Evolutionary conservation across 2,888 invertebrate species (phyloP).

Genomic region (Cryptosula pallasiana): DNA sequence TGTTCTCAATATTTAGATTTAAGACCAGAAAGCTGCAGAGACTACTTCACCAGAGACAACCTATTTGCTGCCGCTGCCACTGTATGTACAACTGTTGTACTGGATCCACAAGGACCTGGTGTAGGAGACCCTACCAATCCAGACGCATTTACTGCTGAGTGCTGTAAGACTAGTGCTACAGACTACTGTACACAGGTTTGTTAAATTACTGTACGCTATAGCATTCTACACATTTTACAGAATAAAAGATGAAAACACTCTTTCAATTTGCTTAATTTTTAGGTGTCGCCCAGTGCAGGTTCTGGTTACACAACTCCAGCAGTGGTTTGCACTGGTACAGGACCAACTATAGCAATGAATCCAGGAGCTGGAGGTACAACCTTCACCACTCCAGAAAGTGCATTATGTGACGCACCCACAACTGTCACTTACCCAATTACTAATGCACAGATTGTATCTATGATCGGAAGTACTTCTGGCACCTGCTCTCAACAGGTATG

Average conservation of each 20-base stretch:
- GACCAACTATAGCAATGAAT: neutral
- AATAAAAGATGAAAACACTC: neutral
- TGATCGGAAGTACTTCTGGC: conserved; percentile 13
- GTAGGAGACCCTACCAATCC: neutral
- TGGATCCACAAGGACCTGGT: conserved; percentile 2
- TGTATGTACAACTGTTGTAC: neutral
- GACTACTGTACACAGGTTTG: conserved; percentile 8
- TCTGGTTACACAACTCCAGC: neutral
- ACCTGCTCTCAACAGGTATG: conserved; percentile 10
- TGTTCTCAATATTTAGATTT: neutral
- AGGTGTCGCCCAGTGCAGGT: neutral
- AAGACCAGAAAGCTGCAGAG: conserved; percentile 4
- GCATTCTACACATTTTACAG: neutral
- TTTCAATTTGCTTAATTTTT: neutral
- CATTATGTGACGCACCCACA: neutral
- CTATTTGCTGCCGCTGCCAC: conserved; percentile 14
- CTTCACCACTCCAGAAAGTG: neutral
- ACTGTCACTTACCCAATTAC: conserved; percentile 1
- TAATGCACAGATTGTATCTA: neutral
- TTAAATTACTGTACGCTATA: neutral
- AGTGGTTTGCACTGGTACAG: neutral
- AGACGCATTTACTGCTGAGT: neutral
- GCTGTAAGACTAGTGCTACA: conserved; percentile 13
- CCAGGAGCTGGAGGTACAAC: neutral
- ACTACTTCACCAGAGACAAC: conserved; percentile 13